Base-by-base conservation (phyloP, 2,797 vertebrate genomes). In the Chelmon rostratus region DNA sequence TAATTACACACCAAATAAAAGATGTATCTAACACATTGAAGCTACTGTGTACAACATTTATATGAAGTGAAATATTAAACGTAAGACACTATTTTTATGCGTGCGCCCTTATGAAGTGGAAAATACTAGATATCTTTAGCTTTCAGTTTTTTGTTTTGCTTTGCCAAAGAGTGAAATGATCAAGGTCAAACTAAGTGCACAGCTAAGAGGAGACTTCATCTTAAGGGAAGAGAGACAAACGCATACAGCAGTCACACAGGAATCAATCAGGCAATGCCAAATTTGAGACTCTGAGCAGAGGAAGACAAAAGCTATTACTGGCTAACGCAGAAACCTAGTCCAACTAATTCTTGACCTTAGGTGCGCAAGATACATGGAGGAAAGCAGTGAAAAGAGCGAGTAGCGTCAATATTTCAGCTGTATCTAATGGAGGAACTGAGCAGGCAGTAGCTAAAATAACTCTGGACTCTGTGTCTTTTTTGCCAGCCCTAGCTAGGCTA, bases 401-500 rank as follows among this genome's bases (percentile, higher is more conserved):
- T 50, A 5, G 68, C 77, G 83, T 94, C 90, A 94, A 94, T 95
- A 93, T 94, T 95, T 94, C 78, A 94, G 84, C 76, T 78, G 77
- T 11, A 59, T 40, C 86, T 88, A 89, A 91, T 88, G 91, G 88
- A 93, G 71, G 78, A 86, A 76, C 68, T 82, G 81, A 86, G 88
- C 83, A 37, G 8, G 5, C 40, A 42, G 40, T 21, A 44, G 80
- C 90, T 87, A 90, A 94, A 94, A 92, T 92, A 93, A 93, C 89
- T 74, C 58, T 0, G 76, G 82, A 80, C 79, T 81, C 61, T 75
- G 73, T 82, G 46, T 85, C 56, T 83, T 76, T 81, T 87, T 89
- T 65, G 72, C 86, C 54, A 62, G 65, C 75, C 88, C 72, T 16
- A 59, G 87, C 79, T 65, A 44, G 77, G 82, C 90, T 93, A 89